These are phyloP conservation scores for Pangasius macronema DNA, from an alignment of 2,797 vertebrate genomes.

Conservation along the genomic window DNA sequence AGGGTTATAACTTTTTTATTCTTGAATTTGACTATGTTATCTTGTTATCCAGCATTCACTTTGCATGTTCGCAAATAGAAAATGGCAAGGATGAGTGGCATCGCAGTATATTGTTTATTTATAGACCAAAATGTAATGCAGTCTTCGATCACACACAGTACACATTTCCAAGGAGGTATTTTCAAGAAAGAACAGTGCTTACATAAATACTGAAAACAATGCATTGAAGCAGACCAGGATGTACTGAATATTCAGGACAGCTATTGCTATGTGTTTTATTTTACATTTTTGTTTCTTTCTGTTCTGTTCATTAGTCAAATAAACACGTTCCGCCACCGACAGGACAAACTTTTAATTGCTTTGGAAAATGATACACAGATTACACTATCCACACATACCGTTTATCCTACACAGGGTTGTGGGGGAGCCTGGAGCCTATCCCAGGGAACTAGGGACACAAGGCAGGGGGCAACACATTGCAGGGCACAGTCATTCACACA, in stretches of 20 bases:
- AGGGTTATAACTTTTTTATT: not conserved
- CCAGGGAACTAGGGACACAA: too few relatives aligned
- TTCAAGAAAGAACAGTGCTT: not conserved
- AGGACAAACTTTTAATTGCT: too few relatives aligned
- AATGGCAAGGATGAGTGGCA: not conserved
- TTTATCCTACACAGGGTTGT: too few relatives aligned
- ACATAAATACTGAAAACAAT: not conserved
- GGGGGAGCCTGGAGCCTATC: too few relatives aligned
- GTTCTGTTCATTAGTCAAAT: not conserved
- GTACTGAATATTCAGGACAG: not conserved
- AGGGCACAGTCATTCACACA: too few relatives aligned
- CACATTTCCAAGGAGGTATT: not conserved
- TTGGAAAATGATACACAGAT: too few relatives aligned
- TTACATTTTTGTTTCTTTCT: not conserved
- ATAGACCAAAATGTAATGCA: not conserved
- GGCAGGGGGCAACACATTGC: too few relatives aligned
- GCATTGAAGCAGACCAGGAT: not conserved
- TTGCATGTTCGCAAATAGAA: not conserved
- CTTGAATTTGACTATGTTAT: not conserved
- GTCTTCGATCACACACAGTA: not conserved
- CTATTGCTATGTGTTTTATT: too few relatives aligned
- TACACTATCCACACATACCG: too few relatives aligned
- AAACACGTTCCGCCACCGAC: not conserved
- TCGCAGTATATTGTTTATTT: not conserved
- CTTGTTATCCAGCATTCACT: not conserved